Base-by-base conservation (phyloP, 1,140 invertebrate genomes). In the Trichonephila inaurata region DNA sequence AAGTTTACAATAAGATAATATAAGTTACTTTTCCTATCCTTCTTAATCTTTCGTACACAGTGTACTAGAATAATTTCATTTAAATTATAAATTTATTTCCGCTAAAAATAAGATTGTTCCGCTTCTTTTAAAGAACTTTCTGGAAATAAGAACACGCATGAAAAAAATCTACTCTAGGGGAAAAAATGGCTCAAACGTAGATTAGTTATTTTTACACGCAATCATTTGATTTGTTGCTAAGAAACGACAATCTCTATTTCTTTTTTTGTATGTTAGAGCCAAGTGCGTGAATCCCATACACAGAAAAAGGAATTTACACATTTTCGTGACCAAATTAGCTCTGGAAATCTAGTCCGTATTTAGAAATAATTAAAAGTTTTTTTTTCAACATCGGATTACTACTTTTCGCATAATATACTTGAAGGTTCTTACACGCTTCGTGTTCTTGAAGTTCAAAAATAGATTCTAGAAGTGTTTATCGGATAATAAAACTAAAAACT, bases 181-280 rank as follows among this genome's bases (percentile, higher is more conserved):
- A 51, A 51, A 64, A 77, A 77, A 40, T 5, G 28, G 24, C 28
- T 77, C 24, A 77, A 77, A 33, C 72, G 21, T 51, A 24, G 66
- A 69, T 69, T 40, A 77, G 72, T 12, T 77, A 77, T 77, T 77
- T 77, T 77, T 77, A 40, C 28, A 77, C 72, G 72, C 72, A 33
- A 77, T 77, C 33, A 77, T 77, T 77, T 77, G 72, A 77, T 77
- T 77, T 77, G 72, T 77, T 77, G 28, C 72, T 77, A 33, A 33
- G 72, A 77, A 19, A 77, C 72, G 33, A 77, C 28, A 28, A 24
- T 69, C 24, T n/a, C n/a, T 12, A 18, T 33, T 33, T 77, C 24
- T 33, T 33, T 16, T 6, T 77, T 5, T 33, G 28, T 14, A 19
- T 64, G 18, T 64, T 64, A 18, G 0, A 0, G 5, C 16, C 16